Evolutionary conservation across 2,888 invertebrate genomes (phyloP), one percentile per base, ranked within the genome.

Genomic region (Pyrrhosoma nymphula): DNA sequence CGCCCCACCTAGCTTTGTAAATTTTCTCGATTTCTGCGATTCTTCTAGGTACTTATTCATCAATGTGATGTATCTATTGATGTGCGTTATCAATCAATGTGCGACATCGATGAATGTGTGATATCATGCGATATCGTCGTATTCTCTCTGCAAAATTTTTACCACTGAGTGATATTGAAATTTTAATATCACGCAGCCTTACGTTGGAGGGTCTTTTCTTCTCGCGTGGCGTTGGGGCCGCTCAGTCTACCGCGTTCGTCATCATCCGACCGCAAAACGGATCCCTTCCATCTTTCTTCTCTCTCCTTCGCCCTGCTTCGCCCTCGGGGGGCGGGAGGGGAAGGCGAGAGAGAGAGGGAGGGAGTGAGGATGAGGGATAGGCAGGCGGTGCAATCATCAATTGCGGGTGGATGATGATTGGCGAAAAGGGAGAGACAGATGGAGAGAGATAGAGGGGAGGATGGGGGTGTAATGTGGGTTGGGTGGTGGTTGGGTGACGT

Each of bases 371-470:
- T 20, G 6, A 0, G 39, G 12, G 88, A 8, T 39, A 20, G 35
- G 89, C 20, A 26, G 75, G 75, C 6, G 35, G 35, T 82, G 75
- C 75, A 82, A 82, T 82, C 75, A 82, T 82, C 75, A 30, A 82
- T 82, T n/a, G 75, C 75, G 75, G 75, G 75, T 82, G 75, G 75
- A 82, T 82, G 75, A 82, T 82, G 75, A 82, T 82, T 30, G 75
- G 30, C 75, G 47, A 55, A 18, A 8, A 18, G 47, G 12, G n/a
- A 20, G 89, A 23, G 88, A 18, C 20, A 26, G 47, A 88, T 35
- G 47, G 23, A 39, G 12, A 4, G 12, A 16, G 88, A 35, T 0
- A 26, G 39, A 0, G 88, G 12, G 8, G 23, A 18, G 39, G 20
- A 39, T 10, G 88, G 35, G 39, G 8, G 35, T 60, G 60, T 20